phyloP scores from a whole-genome alignment of 2,797 vertebrate genomes.

The Poecilia wingei region DNA sequence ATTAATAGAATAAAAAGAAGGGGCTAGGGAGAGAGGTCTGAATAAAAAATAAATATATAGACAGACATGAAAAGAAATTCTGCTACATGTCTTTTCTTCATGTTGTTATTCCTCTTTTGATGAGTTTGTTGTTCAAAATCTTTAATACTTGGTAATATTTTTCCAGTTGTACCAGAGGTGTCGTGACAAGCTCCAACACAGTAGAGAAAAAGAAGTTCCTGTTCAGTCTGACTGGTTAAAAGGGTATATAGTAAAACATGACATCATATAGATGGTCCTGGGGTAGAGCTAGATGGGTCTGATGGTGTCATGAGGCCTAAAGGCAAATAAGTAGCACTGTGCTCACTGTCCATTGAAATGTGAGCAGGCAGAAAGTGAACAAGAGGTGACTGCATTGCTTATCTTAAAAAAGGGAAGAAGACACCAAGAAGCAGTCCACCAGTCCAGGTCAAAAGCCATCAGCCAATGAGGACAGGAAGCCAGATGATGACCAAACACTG shows the following conservation, averaged over 20 bases:
- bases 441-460: constrained; percentile 71
- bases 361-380: constrained; percentile 66
- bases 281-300: constrained; percentile 78
- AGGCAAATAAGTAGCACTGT: constrained; percentile 71
- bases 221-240: constrained; percentile 73
- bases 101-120: constrained; percentile 72
- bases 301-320: constrained; percentile 76
- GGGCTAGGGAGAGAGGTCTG: constrained; percentile 65
- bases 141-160: constrained; percentile 67
- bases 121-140: constrained; percentile 75
- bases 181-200: constrained; percentile 65
- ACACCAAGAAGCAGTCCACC: constrained; percentile 68
- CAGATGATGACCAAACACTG: constrained; percentile 60
- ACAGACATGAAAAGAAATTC: constrained; percentile 74
- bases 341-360: constrained; percentile 70
- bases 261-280: constrained; percentile 77
- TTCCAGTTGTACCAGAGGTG: constrained; percentile 67
- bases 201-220: constrained; percentile 61
- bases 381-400: constrained; percentile 78
- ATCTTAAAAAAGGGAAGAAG: constrained; percentile 78
- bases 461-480: constrained; percentile 61
- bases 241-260: constrained; percentile 75
- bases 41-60: constrained; percentile 75
- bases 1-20: constrained; percentile 76
- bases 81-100: constrained; percentile 82